These are phyloP conservation scores for Tetramorium alpestre DNA, from an alignment of 1,140 invertebrate genomes.

Conservation along the genomic window DNA sequence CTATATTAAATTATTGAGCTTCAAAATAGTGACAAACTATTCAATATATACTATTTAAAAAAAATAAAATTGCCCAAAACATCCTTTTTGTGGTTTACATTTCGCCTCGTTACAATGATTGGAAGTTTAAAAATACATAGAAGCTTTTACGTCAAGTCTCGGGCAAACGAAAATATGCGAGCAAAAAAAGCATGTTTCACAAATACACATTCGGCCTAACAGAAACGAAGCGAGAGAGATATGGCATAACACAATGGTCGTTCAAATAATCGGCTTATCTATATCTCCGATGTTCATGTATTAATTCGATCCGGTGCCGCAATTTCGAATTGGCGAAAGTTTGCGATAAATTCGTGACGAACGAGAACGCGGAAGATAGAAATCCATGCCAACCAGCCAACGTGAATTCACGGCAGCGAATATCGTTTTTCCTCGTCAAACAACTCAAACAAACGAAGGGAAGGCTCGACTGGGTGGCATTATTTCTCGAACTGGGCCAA, in stretches of 20 bases:
- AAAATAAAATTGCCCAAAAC: background rate
- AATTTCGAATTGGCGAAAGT: conserved; percentile 20
- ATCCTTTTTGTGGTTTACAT: background rate
- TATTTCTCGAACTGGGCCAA: conserved; percentile 34
- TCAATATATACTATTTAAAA: background rate
- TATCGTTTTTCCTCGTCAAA: conserved; percentile 52
- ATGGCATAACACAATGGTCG: conserved; percentile 2
- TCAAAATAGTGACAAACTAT: background rate
- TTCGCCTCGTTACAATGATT: background rate
- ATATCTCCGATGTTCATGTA: background rate
- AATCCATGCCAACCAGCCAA: background rate
- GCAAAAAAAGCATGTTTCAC: background rate
- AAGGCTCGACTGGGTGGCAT: conserved; percentile 28
- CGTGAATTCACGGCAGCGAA: background rate
- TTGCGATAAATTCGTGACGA: conserved; percentile 33
- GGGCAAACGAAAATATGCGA: conserved; percentile 4
- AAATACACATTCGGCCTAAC: background rate
- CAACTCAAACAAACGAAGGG: conserved; percentile 39
- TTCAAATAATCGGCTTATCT: conserved; percentile 30
- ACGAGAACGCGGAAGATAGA: background rate
- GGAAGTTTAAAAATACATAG: background rate
- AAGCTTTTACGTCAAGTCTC: background rate
- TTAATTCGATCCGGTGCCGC: conserved; percentile 11
- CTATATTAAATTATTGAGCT: background rate
- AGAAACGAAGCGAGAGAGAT: background rate